Base-by-base conservation (phyloP, 2,797 vertebrate genomes). In the Pangasius mekongensis region DNA sequence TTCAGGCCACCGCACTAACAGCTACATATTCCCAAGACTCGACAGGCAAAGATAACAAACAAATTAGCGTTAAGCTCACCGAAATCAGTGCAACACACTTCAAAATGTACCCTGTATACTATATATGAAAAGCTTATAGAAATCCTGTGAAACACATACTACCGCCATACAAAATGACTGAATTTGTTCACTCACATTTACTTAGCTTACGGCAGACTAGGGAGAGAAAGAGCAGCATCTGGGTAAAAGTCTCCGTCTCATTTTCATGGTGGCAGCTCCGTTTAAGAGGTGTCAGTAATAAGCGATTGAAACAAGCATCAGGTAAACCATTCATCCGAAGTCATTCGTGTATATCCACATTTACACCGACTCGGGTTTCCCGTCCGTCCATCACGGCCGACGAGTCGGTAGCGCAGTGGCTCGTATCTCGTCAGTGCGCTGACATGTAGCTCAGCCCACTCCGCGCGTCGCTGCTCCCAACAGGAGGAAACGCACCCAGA, bases 101-200 rank as follows among this genome's bases (percentile, higher is more conserved):
- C 10, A 49, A 76, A 43, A 39, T 16, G 13, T n/a, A 47, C 54
- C 8, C 5, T 20, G 14, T 43, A 27, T n/a, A 39, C 54, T 20
- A 66, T 20, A 64, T n/a, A n/a, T 5, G 7, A 13, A 69, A 33
- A 6, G 39, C 47, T 36, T 69, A 16, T 0, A 69, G 47, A 84
- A 27, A 71, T 49, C 2, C 18, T 77, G 27, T 20, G 10, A 52
- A 60, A 85, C 43, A 49, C 5, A 4, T 10, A 30, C 39, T 58
- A 10, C 27, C 7, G 6, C 5, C 22, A 49, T 14, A 24, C 27
- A 33, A 27, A 66, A 58, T 0, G 20, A 47, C 27, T 6, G 3
- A 66, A 73, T 43, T 58, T 0, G 39, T 88, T 60, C 43, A 92
- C 91, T 92, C 24, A 91, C 91, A 87, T 91, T 66, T 89, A 64